A percentile compares a stretch with the other conserved stretches of the same genome.
Conservation (phyloP, 2,888 invertebrate genomes). For the Cordylochernes scorpioides region DNA sequence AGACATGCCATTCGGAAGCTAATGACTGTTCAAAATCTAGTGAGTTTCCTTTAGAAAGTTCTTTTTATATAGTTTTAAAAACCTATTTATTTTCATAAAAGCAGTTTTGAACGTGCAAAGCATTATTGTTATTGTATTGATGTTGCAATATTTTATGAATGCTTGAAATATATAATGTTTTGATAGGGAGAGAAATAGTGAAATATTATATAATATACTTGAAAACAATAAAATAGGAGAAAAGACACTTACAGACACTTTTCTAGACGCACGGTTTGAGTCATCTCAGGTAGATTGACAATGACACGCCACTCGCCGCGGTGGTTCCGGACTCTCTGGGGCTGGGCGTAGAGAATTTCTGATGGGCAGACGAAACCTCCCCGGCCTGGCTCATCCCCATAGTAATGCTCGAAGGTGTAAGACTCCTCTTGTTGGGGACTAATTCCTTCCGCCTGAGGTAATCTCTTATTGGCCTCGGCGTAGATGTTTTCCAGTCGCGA, state of each 20-base stretch:
- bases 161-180: too few species aligned
- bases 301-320: slow-evolving; percentile 60
- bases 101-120: too few species aligned
- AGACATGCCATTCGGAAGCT: too few species aligned
- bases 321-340: slow-evolving; percentile 42
- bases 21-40: too few species aligned
- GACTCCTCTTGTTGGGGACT: slow-evolving; percentile 28
- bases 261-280: slow-evolving; percentile 50
- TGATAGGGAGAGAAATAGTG: too few species aligned
- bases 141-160: too few species aligned
- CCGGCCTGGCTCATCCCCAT: slow-evolving; percentile 27
- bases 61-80: too few species aligned
- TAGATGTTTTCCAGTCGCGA: slow-evolving; percentile 38
- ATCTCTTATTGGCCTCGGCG: slow-evolving; percentile 37
- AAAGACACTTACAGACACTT: slow-evolving; percentile 39
- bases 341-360: slow-evolving; percentile 45
- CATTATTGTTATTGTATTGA: too few species aligned
- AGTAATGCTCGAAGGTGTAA: slow-evolving; percentile 20
- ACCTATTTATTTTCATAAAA: too few species aligned
- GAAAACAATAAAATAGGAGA: background rate
- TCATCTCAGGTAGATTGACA: slow-evolving; percentile 48
- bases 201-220: too few species aligned
- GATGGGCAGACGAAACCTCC: slow-evolving; percentile 52
- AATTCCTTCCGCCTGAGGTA: slow-evolving; percentile 31
- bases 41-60: too few species aligned